These are phyloP conservation scores for Drosophila sp. DNA, from an alignment of 1,140 invertebrate species.

Conservation along the genomic window DNA sequence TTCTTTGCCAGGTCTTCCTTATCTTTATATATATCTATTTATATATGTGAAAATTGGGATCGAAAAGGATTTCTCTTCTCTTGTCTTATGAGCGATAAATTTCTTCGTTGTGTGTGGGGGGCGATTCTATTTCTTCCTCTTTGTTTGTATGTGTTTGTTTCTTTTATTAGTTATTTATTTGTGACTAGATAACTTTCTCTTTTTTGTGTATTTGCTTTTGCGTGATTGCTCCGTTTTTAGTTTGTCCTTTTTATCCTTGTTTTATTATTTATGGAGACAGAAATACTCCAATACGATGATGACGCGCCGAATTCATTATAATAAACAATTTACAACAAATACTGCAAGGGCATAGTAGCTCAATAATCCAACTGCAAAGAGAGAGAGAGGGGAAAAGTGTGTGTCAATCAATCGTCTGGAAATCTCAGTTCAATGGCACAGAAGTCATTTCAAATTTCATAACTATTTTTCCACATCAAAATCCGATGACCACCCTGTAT, in stretches of 20 bases:
- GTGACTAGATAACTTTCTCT: not conserved
- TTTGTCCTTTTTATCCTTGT: slow-evolving; percentile 19
- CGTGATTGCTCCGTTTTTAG: slow-evolving; percentile 27
- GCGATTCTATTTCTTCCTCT: not conserved
- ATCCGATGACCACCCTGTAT: slow-evolving; percentile 16
- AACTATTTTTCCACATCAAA: too few relatives aligned
- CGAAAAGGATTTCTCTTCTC: not conserved
- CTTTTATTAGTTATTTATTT: slow-evolving; percentile 10
- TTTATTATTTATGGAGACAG: slow-evolving; percentile 79
- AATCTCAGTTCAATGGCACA: not conserved
- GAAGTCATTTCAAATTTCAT: too few relatives aligned
- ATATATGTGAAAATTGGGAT: not conserved
- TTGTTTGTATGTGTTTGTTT: not conserved
- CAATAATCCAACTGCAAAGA: slow-evolving; percentile 5
- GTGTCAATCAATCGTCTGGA: not conserved
- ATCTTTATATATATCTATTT: slow-evolving; percentile 6
- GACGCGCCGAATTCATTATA: slow-evolving; percentile 82
- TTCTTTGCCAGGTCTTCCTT: slow-evolving; percentile 63
- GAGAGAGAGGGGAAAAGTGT: slow-evolving; percentile 2
- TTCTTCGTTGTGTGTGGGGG: not conserved
- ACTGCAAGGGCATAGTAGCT: slow-evolving; percentile 66
- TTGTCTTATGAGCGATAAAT: not conserved
- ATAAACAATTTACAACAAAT: slow-evolving; percentile 67
- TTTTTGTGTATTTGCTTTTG: slow-evolving; percentile 15
- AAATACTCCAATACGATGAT: slow-evolving; percentile 83